These are phyloP conservation scores for Sclerurus mexicanus DNA, from an alignment of 2,113 vertebrate genomes.

Conservation along the genomic window DNA sequence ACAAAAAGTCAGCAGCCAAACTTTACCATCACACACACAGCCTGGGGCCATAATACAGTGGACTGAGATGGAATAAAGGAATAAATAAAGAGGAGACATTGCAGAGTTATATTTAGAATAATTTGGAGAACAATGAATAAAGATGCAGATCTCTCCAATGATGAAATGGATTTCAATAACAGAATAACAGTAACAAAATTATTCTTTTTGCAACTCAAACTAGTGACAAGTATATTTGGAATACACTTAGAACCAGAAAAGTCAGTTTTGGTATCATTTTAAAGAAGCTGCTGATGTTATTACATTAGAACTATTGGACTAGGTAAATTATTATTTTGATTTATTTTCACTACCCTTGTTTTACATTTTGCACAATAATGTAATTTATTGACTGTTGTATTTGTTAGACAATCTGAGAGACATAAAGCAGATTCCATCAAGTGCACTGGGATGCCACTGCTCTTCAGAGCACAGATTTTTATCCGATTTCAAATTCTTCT, in stretches of 20 bases:
- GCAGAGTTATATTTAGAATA: not conserved
- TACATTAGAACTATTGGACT: not conserved
- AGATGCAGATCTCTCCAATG: not conserved
- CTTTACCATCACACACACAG: not conserved
- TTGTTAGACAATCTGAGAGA: not conserved
- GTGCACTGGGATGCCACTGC: not conserved
- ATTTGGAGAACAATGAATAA: not conserved
- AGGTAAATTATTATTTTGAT: rapidly evolving
- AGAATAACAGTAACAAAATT: not conserved
- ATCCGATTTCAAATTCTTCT: not conserved
- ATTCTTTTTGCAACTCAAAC: not conserved
- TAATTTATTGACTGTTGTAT: not conserved
- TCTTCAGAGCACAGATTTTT: not conserved
- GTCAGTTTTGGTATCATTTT: not conserved
- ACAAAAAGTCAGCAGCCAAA: not conserved
- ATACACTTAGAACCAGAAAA: not conserved
- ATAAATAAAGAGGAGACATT: not conserved
- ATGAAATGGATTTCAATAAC: not conserved
- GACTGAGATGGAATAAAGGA: not conserved
- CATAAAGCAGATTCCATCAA: not conserved
- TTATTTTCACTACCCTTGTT: not conserved
- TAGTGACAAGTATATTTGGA: not conserved
- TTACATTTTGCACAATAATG: not conserved
- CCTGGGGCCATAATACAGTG: not conserved
- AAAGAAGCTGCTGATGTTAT: not conserved